Base-by-base conservation (phyloP, 2,888 invertebrate species). In the Drosophila paranaensis region DNA sequence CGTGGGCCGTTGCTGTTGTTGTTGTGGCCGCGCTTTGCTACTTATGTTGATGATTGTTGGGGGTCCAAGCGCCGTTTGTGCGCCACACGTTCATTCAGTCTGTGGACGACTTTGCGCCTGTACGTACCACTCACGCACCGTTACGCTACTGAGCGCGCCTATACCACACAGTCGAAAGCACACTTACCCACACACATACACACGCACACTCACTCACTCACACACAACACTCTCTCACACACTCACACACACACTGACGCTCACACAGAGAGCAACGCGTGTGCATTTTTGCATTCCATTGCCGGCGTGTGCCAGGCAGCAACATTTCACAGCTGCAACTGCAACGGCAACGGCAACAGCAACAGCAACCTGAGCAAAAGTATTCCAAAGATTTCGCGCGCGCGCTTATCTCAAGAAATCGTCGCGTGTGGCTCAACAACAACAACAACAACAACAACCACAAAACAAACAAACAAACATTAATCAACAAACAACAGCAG, bases 101-200 rank as follows among this genome's bases (percentile, higher is more conserved):
- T 90, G 86, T 91, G 88, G 88, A 91, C 91, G 89, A 90, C 91
- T 89, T 90, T 91, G 90, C 89, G 91, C 89, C 89, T 89, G 90
- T 90, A 85, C 91, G 91, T 89, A 90, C 89, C 82, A 88, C 80
- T 82, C 83, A 82, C 88, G 86, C 81, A 80, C 79, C 76, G 77
- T 77, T 72, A 71, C 84, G 79, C 79, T 71, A 54, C 67, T 70
- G 55, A 66, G 71, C 71, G 72, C 74, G 72, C 84, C 77, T 54
- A 73, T 63, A 55, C 71, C 37, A 65, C 16, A 53, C 46, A 53
- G 16, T 42, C 48, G 35, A 27, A 42, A 37, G 40, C 60, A 39
- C 37, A 37, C 56, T 30, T 64, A n/a, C 11, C 20, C 51, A 63
- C 27, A 68, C 62, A 48, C 61, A 71, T 51, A 64, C 46, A 33